phyloP scores from a whole-genome alignment of 2,113 vertebrate genomes.

The Vanacampus margaritifer region DNA sequence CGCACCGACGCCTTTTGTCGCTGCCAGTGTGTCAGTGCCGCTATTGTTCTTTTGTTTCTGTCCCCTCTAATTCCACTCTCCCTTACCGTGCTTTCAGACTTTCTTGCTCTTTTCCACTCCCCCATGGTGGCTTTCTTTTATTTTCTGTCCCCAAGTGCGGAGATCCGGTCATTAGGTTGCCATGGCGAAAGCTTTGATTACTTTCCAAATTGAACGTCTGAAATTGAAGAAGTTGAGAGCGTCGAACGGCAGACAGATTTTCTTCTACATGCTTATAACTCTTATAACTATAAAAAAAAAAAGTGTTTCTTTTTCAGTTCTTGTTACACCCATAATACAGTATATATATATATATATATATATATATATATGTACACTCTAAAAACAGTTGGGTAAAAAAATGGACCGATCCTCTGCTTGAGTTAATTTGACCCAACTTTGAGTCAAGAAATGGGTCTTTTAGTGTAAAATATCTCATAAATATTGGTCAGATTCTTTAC shows the following conservation, averaged over 20 bases:
- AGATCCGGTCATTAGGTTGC: constrained; percentile 34
- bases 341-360: too few relatives aligned
- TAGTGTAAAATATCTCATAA: too few relatives aligned
- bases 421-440: too few relatives aligned
- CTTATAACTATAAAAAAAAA: background rate
- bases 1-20: constrained; percentile 34
- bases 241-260: background rate
- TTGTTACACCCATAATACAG: too few relatives aligned
- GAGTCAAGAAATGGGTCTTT: too few relatives aligned
- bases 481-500: too few relatives aligned
- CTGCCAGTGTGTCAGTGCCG: constrained; percentile 19
- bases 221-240: background rate
- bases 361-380: too few relatives aligned
- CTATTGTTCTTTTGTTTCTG: constrained; percentile 37
- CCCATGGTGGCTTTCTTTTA: constrained; percentile 27
- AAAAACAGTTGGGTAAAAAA: too few relatives aligned
- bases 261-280: background rate
- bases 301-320: too few relatives aligned
- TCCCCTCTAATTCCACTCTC: constrained; percentile 28
- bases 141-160: constrained; percentile 8
- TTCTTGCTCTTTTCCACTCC: constrained; percentile 31
- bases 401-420: too few relatives aligned
- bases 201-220: constrained; percentile 27
- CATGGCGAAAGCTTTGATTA: constrained; percentile 46
- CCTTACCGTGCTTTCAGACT: constrained; percentile 6